Base-by-base conservation (phyloP, 1,140 invertebrate species). In the Muscidifurax raptorellus region DNA sequence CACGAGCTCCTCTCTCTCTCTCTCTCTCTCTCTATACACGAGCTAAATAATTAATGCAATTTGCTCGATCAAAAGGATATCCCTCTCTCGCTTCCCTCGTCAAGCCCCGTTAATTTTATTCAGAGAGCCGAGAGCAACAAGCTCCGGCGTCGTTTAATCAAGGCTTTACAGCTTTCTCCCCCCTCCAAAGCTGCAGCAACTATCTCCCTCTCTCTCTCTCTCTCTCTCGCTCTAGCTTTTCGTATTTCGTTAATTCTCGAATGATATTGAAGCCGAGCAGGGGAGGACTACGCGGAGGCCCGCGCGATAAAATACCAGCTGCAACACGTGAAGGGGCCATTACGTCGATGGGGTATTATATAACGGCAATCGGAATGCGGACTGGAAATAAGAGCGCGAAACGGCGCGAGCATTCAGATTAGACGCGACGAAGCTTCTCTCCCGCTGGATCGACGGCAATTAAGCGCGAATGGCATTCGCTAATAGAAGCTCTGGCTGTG, bases 381-480 rank as follows among this genome's bases (percentile, higher is more conserved):
- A 36, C 32, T 30, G 32, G 32, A 69, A 69, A 80, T 79, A 80
- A 69, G 66, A 69, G 12, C 27, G 66, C n/a, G 36, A 4, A 67
- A 69, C 64, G 66, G n/a, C 66, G 2, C 6, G 18, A 80, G 78
- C 36, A 80, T 80, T 80, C 32, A 79, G 78, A 80, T 80, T 40
- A 44, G 66, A 27, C 3, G 59, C 12, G 30, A 40, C 28, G 28
- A 32, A 22, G 25, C 15, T 78, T 13, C 40, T 18, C 15, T 47
- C 44, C 13, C 13, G 13, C 44, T 47, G 59, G 28, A 30, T 66
- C 59, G 59, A 66, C 32, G 78, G 36, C 18, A 69, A 81, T 59
- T 81, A 59, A 81, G 18, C 25, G 9, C 40, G 40, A 72, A 81
- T 81, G 80, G 40, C 18, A 81, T 81, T 71, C 28, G 44, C 36